These are phyloP conservation scores for Platichthys flesus DNA, from an alignment of 2,113 vertebrate species.

Conservation along the genomic window DNA sequence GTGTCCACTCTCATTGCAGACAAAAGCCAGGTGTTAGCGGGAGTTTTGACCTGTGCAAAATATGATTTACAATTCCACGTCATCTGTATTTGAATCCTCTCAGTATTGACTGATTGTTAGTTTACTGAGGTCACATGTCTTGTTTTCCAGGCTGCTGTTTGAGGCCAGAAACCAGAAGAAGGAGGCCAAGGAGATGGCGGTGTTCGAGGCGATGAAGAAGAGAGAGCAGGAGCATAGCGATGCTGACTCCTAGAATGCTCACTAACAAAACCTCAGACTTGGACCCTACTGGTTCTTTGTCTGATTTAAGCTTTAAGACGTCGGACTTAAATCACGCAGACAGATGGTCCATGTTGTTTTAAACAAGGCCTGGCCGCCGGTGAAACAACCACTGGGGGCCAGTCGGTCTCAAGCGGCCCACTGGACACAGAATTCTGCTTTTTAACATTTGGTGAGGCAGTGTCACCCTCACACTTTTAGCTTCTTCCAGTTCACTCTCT, in stretches of 20 bases:
- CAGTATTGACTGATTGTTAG: neutral
- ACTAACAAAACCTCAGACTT: slow-evolving; percentile 35
- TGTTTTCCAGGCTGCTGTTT: slow-evolving; percentile 87
- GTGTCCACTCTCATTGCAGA: too few relatives aligned
- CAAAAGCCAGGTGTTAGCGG: too few relatives aligned
- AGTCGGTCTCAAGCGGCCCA: too few relatives aligned
- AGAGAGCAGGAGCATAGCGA: slow-evolving; percentile 71
- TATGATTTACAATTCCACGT: neutral
- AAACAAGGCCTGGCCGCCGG: slow-evolving; percentile 7
- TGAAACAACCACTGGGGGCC: neutral
- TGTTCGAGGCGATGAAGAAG: slow-evolving; percentile 87
- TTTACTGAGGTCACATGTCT: neutral
- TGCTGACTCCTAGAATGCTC: slow-evolving; percentile 31
- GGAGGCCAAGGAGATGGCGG: slow-evolving; percentile 94
- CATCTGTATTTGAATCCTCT: neutral
- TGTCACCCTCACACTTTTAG: neutral
- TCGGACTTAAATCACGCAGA: slow-evolving; percentile 2
- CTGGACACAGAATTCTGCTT: slow-evolving; percentile 18
- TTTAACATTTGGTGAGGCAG: slow-evolving; percentile 10
- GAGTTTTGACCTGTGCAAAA: too few relatives aligned
- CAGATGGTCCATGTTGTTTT: neutral
- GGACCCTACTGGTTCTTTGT: neutral
- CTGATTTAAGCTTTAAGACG: slow-evolving; percentile 21
- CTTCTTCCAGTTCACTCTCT: slow-evolving; percentile 10
- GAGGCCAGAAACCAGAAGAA: slow-evolving; percentile 98